Percentiles rank a stretch among this genome's conserved stretches.
phyloP scores from a whole-genome alignment of 2,888 invertebrate genomes.

The Fragum fragum region DNA sequence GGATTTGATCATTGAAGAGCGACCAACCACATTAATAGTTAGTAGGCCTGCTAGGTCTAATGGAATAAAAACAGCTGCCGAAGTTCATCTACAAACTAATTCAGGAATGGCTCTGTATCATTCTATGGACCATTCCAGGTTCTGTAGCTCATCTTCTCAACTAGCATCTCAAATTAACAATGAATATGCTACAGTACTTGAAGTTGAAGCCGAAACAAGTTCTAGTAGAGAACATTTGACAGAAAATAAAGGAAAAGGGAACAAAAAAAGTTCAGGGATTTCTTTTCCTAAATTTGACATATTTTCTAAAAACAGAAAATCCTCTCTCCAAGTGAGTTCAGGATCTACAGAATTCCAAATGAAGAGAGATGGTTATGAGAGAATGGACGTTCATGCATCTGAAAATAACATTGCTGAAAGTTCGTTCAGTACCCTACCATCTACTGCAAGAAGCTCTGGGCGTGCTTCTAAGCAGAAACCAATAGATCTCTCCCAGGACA shows the following conservation, averaged over 20 bases:
- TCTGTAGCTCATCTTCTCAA: background rate
- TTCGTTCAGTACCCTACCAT: slow-evolving; percentile 1
- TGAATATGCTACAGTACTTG: background rate
- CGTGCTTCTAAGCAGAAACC: background rate
- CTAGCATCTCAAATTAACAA: background rate
- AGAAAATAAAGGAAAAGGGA: background rate
- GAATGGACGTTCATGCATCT: slow-evolving; percentile 50
- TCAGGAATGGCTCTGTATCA: background rate
- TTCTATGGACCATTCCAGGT: background rate
- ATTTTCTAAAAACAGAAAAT: slow-evolving; percentile 38
- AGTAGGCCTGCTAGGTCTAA: background rate
- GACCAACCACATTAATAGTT: background rate
- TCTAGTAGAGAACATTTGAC: background rate
- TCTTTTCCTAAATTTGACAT: slow-evolving; percentile 28
- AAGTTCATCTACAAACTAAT: slow-evolving; percentile 9
- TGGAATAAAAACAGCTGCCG: background rate
- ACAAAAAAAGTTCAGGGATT: background rate
- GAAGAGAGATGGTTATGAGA: slow-evolving; percentile 43
- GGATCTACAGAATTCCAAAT: slow-evolving; percentile 12
- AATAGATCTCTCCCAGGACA: slow-evolving; percentile 40
- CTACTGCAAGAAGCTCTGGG: background rate
- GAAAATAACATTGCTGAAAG: slow-evolving; percentile 33
- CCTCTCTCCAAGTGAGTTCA: slow-evolving; percentile 53
- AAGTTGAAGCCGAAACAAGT: background rate
- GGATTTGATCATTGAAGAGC: slow-evolving; percentile 52